phyloP scores from a whole-genome alignment of 2,113 vertebrate species.

The Miniopterus natalensis region DNA sequence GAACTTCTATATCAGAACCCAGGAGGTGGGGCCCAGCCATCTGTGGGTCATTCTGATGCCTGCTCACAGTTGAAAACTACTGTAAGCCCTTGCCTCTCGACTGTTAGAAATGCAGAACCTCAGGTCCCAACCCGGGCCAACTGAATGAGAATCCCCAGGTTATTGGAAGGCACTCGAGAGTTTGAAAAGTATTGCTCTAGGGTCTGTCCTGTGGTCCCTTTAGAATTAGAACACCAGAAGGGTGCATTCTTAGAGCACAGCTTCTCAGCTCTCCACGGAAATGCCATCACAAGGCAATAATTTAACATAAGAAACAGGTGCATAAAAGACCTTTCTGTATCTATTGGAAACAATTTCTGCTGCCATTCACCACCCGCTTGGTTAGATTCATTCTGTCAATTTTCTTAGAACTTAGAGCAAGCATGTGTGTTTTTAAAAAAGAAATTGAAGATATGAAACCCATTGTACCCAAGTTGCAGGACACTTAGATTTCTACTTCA shows the following conservation, averaged over 20 bases:
- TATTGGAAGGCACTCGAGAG: fast-evolving
- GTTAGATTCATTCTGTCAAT: not conserved
- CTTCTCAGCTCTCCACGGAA: not conserved
- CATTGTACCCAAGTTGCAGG: not conserved
- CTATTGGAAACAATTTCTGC: not conserved
- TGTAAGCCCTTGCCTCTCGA: not conserved
- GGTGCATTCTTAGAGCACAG: not conserved
- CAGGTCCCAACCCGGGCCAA: not conserved
- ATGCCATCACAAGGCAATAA: not conserved
- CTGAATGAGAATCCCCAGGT: not conserved
- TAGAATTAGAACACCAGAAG: not conserved
- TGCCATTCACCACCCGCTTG: not conserved
- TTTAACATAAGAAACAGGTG: not conserved
- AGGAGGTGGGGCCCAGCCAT: not conserved
- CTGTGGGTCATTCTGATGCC: not conserved
- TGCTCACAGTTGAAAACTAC: not conserved
- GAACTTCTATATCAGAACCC: not conserved
- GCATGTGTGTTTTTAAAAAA: not conserved
- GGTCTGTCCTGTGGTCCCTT: not conserved
- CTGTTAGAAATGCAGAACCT: conserved; percentile 5
- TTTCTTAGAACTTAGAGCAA: conserved; percentile 43
- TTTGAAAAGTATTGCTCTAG: not conserved
- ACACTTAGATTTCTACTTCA: not conserved
- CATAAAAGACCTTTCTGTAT: not conserved
- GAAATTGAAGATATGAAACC: not conserved